Evolutionary conservation across 1,140 invertebrate species (phyloP), one percentile per base, ranked within the genome.

Genomic region (Drosophila saltans): DNA sequence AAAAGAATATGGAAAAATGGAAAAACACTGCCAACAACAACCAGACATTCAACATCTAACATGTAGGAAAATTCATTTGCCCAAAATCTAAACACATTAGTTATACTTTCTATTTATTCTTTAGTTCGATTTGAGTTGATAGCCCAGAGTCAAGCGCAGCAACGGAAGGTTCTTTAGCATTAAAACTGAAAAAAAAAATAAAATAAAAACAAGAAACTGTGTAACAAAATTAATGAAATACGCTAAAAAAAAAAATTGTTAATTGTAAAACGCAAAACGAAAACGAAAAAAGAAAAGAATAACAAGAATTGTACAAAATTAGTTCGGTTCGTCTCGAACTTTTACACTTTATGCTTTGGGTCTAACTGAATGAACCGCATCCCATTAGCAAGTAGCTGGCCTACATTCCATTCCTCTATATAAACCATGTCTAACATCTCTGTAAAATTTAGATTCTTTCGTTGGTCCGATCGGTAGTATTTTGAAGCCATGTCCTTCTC

Each of bases 21-120:
- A 61, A 76, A 76, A 86, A 88, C 82, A 86, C 82, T 86, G 82
- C 82, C 82, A 86, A 83, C 33, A 36, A 36, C 28, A 43, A 66
- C 21, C 24, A 66, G 56, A 8, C 21, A 48, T 52, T 52, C 28
- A 43, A 28, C 24, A 66, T 43, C 16, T 16, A 16, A 7, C 28
- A 59, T 9, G 48, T 75, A 67, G 71, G 36, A 67, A 65, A 75
- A 43, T 43, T 60, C 59, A 61, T 41, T 61, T 55, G 10, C 26
- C 48, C 24, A 48, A 48, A 48, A 48, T 30, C 24, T 9, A 8
- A 24, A 21, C 43, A 48, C 6, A 21, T 4, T 48, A 9, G n/a
- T 2, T 52, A 26, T 26, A 3, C 5, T 24, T 52, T 26, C 3
- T 26, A 0, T 52, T 26, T 52, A 24, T 21, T 21, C 21, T 24